phyloP scores from a whole-genome alignment of 2,888 invertebrate species.

The Watsonalla binaria region DNA sequence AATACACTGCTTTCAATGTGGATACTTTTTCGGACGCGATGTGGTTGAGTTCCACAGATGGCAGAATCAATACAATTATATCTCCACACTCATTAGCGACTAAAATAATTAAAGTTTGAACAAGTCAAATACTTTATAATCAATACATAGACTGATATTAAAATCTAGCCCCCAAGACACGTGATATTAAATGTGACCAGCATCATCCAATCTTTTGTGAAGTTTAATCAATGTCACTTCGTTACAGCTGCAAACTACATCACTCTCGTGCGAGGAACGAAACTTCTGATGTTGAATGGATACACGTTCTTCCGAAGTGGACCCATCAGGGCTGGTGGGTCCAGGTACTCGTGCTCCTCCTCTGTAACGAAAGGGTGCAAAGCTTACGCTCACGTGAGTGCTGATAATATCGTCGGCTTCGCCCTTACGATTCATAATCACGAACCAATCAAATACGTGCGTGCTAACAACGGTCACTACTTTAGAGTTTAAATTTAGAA shows the following conservation, averaged over 20 bases:
- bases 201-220: too few relatives aligned
- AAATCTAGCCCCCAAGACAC: too few relatives aligned
- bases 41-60: too few relatives aligned
- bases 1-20: too few relatives aligned
- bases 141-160: too few relatives aligned
- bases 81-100: too few relatives aligned
- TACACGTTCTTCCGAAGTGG: constrained; percentile 40
- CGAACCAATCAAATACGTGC: constrained; percentile 11
- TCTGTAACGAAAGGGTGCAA: constrained; percentile 31
- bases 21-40: too few relatives aligned
- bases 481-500: constrained; percentile 6
- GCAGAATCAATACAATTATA: too few relatives aligned
- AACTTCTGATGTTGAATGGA: constrained; percentile 31
- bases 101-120: too few relatives aligned
- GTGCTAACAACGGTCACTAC: constrained; percentile 14
- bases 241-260: constrained; percentile 25
- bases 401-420: constrained; percentile 19
- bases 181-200: too few relatives aligned
- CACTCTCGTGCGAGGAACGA: constrained; percentile 21
- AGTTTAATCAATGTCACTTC: too few relatives aligned
- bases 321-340: constrained; percentile 28
- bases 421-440: constrained; percentile 21
- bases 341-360: constrained; percentile 42
- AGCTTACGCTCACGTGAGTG: constrained; percentile 34
- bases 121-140: too few relatives aligned